Evolutionary conservation across 2,113 vertebrate genomes (phyloP).

Genomic region (Motacilla tschutschensis): DNA sequence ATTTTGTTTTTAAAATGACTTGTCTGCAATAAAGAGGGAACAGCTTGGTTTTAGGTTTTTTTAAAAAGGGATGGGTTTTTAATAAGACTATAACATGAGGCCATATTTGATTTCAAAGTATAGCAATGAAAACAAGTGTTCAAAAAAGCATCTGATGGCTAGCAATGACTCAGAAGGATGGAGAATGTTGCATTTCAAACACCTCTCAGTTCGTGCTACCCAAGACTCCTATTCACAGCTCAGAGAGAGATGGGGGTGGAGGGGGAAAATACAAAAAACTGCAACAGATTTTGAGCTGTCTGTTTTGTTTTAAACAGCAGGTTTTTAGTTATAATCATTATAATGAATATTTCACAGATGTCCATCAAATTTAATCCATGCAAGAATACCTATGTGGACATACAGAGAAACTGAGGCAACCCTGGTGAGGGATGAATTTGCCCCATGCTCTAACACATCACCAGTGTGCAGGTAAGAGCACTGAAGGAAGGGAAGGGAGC

Average conservation of each 20-base stretch:
- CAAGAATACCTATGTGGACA: not conserved
- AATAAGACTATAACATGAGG: not conserved
- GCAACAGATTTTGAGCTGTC: slow-evolving; percentile 20
- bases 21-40: not conserved
- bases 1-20: not conserved
- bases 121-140: slow-evolving; percentile 9
- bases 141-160: slow-evolving; percentile 8
- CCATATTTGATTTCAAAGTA: not conserved
- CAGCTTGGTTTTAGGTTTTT: not conserved
- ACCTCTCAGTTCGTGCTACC: slow-evolving; percentile 21
- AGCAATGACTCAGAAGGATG: slow-evolving; percentile 24
- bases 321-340: not conserved
- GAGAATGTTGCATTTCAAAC: slow-evolving; percentile 23
- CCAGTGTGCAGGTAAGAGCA: not conserved
- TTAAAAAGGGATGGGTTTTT: not conserved
- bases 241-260: slow-evolving; percentile 33
- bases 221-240: slow-evolving; percentile 23
- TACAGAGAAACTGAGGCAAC: not conserved
- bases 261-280: slow-evolving; percentile 3
- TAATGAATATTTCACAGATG: not conserved
- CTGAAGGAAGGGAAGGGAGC: not conserved
- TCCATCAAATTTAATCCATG: not conserved
- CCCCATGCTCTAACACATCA: not conserved
- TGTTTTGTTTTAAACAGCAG: not conserved
- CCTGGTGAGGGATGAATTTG: not conserved